Evolutionary conservation across 92 coral and sea anemone species (phyloP).

Genomic region (Epizoanthus stellaris): DNA sequence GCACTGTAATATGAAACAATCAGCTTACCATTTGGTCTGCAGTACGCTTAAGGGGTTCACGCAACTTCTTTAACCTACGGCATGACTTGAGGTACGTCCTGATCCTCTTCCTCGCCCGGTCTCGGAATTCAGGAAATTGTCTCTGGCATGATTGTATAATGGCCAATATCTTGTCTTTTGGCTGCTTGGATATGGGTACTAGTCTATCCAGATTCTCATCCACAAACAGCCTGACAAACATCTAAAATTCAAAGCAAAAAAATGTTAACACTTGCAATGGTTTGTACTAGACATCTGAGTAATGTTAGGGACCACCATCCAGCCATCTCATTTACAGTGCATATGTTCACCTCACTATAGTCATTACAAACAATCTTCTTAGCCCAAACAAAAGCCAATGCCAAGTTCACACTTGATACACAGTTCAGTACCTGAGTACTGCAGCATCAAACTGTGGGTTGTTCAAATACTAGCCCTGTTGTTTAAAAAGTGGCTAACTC

Average conservation of each 20-base stretch:
- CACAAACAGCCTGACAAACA: constrained; percentile 96
- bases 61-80: constrained; percentile 90
- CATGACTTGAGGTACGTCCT: constrained; percentile 97
- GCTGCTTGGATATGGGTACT: constrained; percentile 98
- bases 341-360: too few relatives aligned
- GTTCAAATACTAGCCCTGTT: too few relatives aligned
- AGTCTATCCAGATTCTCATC: constrained; percentile 98
- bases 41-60: constrained; percentile 94
- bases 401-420: too few relatives aligned
- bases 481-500: too few relatives aligned
- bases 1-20: background rate
- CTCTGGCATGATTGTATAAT: constrained; percentile 98
- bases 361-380: too few relatives aligned
- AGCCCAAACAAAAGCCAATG: too few relatives aligned
- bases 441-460: too few relatives aligned
- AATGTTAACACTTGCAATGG: too few relatives aligned
- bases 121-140: constrained; percentile 98
- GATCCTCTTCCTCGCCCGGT: constrained; percentile 96
- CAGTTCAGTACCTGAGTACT: too few relatives aligned
- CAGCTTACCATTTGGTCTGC: constrained; percentile 96
- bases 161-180: constrained; percentile 96
- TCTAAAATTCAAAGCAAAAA: constrained; percentile 52
- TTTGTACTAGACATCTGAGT: too few relatives aligned
- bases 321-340: too few relatives aligned
- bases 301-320: too few relatives aligned